Base-by-base conservation (phyloP, 2,113 vertebrate genomes). In the Lontra canadensis region DNA sequence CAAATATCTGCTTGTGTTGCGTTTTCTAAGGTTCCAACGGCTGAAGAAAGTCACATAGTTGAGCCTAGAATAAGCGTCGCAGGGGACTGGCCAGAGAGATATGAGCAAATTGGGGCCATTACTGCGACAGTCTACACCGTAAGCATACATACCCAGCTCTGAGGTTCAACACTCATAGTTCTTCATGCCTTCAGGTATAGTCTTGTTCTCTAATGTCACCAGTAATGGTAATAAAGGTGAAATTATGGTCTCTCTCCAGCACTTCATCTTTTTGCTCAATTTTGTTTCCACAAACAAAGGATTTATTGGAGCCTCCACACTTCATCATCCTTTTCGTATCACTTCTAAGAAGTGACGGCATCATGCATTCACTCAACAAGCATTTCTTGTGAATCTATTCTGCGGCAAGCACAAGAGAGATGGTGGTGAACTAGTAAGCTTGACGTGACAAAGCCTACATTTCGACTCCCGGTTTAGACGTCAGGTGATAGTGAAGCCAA, bases 291-390 rank as follows among this genome's bases (percentile, higher is more conserved):
- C 44, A 47, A 47, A 47, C 11, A 92, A 12, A 92, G 44, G 42
- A 86, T 80, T 87, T 92, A 44, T n/a, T 73, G n/a, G 52, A n/a
- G 15, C 12, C 36, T 25, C n/a, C 14, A 61, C 34, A 81, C 65
- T 81, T 52, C 52, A 63, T 52, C 13, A 15, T 34, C 31, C 5
- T 74, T 92, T 92, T 36, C 29, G 23, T 55, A 74, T 74, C 29
- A 87, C 63, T 82, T 96, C 44, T 65, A 74, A 88, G n/a, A 95
- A 92, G 36, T 73, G 31, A 82, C 29, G 42, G 34, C n/a, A 87
- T 81, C 55, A 44, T 65, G 44, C 44, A 92, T 82, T 82, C 76
- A 92, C 44, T 88, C n/a, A 88, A 74, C 25, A 47, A 82, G 25
- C 31, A 74, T 31, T 55, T 55, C 44, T 25, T 82, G 8, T 49